Conservation (phyloP, 2,888 invertebrate species). For the Acleris emargana region DNA sequence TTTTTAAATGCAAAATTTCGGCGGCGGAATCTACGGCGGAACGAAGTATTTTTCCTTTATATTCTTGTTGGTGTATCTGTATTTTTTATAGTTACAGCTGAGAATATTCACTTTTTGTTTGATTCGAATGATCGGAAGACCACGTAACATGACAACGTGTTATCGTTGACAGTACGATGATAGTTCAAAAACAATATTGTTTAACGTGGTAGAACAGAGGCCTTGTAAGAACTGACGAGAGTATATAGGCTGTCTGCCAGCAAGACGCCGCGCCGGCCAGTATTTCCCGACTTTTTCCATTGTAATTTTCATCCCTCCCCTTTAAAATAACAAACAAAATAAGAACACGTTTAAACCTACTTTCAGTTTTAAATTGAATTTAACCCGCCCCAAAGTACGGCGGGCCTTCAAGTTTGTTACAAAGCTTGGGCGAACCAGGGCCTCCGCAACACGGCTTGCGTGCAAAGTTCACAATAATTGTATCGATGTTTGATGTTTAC, state of each 20-base stretch:
- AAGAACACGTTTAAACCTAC: conserved; percentile 31
- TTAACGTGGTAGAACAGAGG: too few relatives aligned
- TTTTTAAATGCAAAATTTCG: too few relatives aligned
- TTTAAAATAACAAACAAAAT: conserved; percentile 28
- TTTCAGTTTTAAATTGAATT: conserved; percentile 34
- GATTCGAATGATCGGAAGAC: too few relatives aligned
- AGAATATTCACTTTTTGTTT: too few relatives aligned
- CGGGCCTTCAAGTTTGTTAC: conserved; percentile 35
- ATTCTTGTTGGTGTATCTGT: too few relatives aligned
- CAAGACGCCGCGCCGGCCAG: neutral
- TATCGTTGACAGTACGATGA: too few relatives aligned
- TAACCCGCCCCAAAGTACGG: conserved; percentile 27
- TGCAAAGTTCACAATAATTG: conserved; percentile 31
- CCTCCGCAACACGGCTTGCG: conserved; percentile 26
- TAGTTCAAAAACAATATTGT: too few relatives aligned
- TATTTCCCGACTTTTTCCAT: conserved; percentile 9
- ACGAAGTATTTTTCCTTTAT: too few relatives aligned
- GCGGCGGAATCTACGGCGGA: too few relatives aligned
- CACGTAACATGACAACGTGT: too few relatives aligned
- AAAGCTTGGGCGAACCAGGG: conserved; percentile 29
- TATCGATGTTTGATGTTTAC: conserved; percentile 35
- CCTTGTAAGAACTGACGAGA: neutral
- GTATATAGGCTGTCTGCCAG: neutral
- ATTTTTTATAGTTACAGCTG: too few relatives aligned
- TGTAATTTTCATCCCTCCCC: neutral